Base-by-base conservation (phyloP, 2,888 invertebrate species). In the Chaetogeoica ovagalla region DNA sequence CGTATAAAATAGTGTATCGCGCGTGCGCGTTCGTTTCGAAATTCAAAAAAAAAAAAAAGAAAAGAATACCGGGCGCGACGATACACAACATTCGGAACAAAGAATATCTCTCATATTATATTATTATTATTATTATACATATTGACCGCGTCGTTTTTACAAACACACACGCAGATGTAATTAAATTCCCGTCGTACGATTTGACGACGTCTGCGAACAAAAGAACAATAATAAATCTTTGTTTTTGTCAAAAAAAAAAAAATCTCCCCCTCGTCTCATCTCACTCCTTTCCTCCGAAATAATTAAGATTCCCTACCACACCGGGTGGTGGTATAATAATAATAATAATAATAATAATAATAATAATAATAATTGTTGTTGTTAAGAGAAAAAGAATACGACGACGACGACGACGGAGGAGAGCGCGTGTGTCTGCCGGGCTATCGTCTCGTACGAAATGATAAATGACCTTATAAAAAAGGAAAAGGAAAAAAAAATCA, bases 151-250 rank as follows among this genome's bases (percentile, higher is more conserved):
- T 21, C 57, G 66, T 43, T 75, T 75, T 66, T 75, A 43, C n/a
- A n/a, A 0, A n/a, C n/a, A 8, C 19, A 23, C 48, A 52, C 39
- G 39, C 66, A 68, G 75, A 76, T 48, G 75, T 76, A 76, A 76
- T 76, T 76, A 76, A 76, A 76, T 76, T 76, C 75, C 75, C 75
- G 75, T 76, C 75, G 68, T 76, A 68, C 48, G 43, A 37, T 74
- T 76, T 43, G 75, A 68, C 59, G 75, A 68, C 59, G 75, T 66
- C 75, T 68, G 75, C 19, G 75, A 68, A 76, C 75, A 79, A 79
- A 70, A 71, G 79, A 79, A 79, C 79, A 79, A 79, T 79, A 79
- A 79, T 79, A 79, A 79, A 79, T 79, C 79, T 79, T 79, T 79
- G 79, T 79, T 79, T 79, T 79, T 79, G 79, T 71, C 79, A 71